Evolutionary conservation across 2,888 invertebrate species (phyloP), one percentile per base, ranked within the genome.

Genomic region (Celastrina argiolus): DNA sequence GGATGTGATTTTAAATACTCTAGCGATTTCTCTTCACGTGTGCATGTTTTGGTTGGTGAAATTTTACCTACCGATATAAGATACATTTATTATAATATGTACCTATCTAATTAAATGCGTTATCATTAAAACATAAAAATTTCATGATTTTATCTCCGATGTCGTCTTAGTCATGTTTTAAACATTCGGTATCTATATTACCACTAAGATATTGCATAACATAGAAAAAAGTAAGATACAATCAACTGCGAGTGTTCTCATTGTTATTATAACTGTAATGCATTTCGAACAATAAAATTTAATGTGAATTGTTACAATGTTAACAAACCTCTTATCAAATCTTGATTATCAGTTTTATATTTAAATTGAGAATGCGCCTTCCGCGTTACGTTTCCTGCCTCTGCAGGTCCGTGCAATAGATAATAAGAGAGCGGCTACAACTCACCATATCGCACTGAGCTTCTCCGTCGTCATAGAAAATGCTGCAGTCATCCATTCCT

Each of bases 401-500:
- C 8, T 51, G 7, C 2, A 18, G 22, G 73, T 75, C 75, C 77
- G 78, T 5, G 12, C 51, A 22, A 51, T 45, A 42, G 41, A 39
- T 2, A 12, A 42, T 16, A 42, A n/a, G n/a, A n/a, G 26, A 22
- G 6, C 26, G 22, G 56, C 10, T 39, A 39, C 22, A 71, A 83
- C 90, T 73, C 84, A 91, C 92, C 91, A 92, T 92, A 80, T 92
- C 90, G 85, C 84, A 87, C 79, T 88, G 86, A 79, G 84, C 81
- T 82, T 89, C 90, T 78, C 83, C 86, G 82, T 90, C 91, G 90
- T 92, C 91, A 89, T 91, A 91, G 83, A 90, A 90, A 79, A 87
- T 78, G 78, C 84, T 85, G 81, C 89, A 87, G 85, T 89, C 91
- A 84, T 91, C 91, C 92, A 92, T 91, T 76, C 82, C 87, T 76